Base-by-base conservation (phyloP, 2,113 vertebrate genomes). In the Anhinga anhinga region DNA sequence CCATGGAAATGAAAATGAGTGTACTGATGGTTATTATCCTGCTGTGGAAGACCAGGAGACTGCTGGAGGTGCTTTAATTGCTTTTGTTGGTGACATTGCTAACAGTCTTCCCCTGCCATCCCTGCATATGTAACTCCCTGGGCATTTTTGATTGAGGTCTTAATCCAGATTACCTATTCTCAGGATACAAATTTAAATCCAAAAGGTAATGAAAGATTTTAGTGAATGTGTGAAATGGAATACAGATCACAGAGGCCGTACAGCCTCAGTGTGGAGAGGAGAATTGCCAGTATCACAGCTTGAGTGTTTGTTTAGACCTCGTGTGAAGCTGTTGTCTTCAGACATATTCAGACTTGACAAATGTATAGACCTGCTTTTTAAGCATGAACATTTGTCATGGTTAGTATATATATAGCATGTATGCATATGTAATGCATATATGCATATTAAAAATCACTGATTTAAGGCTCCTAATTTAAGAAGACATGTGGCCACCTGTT, bases 371-470 rank as follows among this genome's bases (percentile, higher is more conserved):
- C 4, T 49, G 61, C 40, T 49, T 90, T 89, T 59, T 55, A 58
- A 49, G 45, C 15, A 29, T 4, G 10, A 42, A 18, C 2, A 5
- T 52, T 72, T 59, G 11, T 66, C 7, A 13, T 62, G 0, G 0
- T 71, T 62, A 53, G 6, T 40, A 27, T 55, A 5, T 40, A 7
- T 32, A 13, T 59, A 61, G 30, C 3, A 13, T 10, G 11, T 70
- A 25, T 62, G 30, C 8, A 8, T 65, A 34, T 5, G 4, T 58
- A 36, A 58, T 76, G 6, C 30, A 13, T 21, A 14, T 32, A 36
- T 61, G 6, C 11, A 40, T 32, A 66, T 47, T 38, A 56, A 95
- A 80, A 91, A 47, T 15, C 10, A 5, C n/a, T 38, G 23, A 5
- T 55, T 78, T 59, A 55, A 81, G 45, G 49, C 25, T 76, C 17